Conservation (phyloP, 2,113 vertebrate genomes). For the Antechinus flavipes region DNA sequence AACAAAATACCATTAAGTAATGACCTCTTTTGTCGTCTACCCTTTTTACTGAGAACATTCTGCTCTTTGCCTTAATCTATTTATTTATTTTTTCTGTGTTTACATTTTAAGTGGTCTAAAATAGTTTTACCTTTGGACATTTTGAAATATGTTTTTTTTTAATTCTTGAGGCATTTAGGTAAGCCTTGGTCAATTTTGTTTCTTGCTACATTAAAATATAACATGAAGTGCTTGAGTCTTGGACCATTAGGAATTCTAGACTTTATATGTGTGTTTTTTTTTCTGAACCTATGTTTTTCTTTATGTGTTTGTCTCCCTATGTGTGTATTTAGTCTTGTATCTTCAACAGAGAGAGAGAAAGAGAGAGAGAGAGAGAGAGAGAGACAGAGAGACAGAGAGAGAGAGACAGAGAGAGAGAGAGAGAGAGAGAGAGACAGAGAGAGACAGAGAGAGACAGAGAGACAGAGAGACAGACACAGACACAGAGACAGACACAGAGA, state of each 20-base stretch:
- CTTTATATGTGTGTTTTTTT: not conserved
- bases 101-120: not conserved
- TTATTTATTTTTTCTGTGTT: not conserved
- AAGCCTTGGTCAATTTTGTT: not conserved
- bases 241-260: not conserved
- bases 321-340: not conserved
- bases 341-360: not conserved
- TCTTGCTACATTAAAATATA: not conserved
- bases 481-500: too few species aligned
- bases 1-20: not conserved
- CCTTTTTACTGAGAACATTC: not conserved
- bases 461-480: too few species aligned
- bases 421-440: too few species aligned
- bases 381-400: too few species aligned
- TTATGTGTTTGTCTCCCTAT: not conserved
- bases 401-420: too few species aligned
- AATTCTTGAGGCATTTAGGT: not conserved
- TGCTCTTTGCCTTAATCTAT: not conserved
- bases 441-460: too few species aligned
- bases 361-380: too few species aligned
- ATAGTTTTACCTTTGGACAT: not conserved
- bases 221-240: not conserved
- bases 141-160: not conserved
- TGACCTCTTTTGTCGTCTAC: not conserved
- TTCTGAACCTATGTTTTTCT: not conserved